Evolutionary conservation across 2,888 invertebrate species (phyloP).

Genomic region (Julus scanicus): DNA sequence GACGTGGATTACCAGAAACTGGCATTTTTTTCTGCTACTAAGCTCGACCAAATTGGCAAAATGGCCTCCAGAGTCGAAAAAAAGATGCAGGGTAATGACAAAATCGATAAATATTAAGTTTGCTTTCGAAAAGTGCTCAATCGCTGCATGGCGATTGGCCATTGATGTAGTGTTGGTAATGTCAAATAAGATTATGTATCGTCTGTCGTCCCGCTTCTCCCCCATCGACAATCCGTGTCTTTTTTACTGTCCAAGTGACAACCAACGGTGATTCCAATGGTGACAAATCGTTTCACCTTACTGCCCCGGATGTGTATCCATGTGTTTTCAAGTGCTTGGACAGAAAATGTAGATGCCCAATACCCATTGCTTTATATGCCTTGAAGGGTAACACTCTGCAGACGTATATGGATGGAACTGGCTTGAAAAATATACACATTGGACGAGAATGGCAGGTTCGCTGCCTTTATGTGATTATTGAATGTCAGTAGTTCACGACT

Average conservation of each 20-base stretch:
- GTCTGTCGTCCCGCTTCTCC: conserved; percentile 19
- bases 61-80: background rate
- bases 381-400: background rate
- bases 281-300: conserved; percentile 19
- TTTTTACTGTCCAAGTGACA: conserved; percentile 11
- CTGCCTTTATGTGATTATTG: conserved; percentile 19
- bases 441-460: conserved; percentile 1
- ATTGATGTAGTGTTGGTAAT: conserved; percentile 11
- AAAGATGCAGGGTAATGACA: background rate
- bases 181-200: conserved; percentile 19
- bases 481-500: conserved; percentile 19
- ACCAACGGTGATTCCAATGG: conserved; percentile 11
- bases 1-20: background rate
- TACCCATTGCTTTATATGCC: background rate
- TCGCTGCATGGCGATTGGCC: conserved; percentile 11
- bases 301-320: conserved; percentile 19
- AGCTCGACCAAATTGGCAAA: background rate
- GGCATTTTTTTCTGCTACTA: background rate
- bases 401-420: background rate
- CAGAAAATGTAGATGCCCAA: conserved; percentile 19
- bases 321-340: conserved; percentile 19
- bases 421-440: background rate
- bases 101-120: conserved; percentile 19
- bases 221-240: conserved; percentile 2
- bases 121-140: conserved; percentile 3